Evolutionary conservation across 2,888 invertebrate genomes (phyloP), one percentile per base, ranked within the genome.

Genomic region (Stratiomys singularior): DNA sequence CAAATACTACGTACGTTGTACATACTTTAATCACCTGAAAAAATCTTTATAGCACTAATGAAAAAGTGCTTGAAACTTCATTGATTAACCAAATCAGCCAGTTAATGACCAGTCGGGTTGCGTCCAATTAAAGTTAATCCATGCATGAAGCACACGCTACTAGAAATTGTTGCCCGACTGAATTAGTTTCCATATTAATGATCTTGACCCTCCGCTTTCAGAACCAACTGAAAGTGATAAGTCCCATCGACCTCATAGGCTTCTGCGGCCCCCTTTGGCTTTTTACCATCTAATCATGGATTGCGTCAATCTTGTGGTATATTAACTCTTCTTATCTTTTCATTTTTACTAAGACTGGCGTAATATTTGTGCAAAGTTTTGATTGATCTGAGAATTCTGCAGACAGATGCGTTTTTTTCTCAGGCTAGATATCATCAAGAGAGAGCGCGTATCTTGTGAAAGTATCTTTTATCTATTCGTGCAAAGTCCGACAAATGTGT

Each of bases 1-100:
- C 64, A 30, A 21, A n/a, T 64, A 28, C 25, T 64, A 64, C 64
- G 64, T 64, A 64, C n/a, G 64, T 64, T 25, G 9, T 64, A 37
- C 9, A 37, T 15, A 15, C 11, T 64, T 27, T 30, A 28, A 28
- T 5, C 5, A 11, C 1, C 28, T 64, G 13, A n/a, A 21, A 60
- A 18, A 9, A 25, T 23, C 18, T 60, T 23, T 60, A 60, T 60
- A 9, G 15, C 37, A 37, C 52, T 52, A 9, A 9, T 52, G 18
- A 52, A 13, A 4, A 52, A 15, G 15, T 13, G 52, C 7, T 13
- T 9, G 52, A 52, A 15, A 23, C 18, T 60, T 23, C 21, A 21
- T 60, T 21, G 21, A 60, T 23, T 60, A n/a, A n/a, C n/a, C n/a
- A n/a, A n/a, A n/a, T n/a, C n/a, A n/a, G n/a, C n/a, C n/a, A n/a